phyloP scores from a whole-genome alignment of 2,113 vertebrate genomes.

The Columbina picui region DNA sequence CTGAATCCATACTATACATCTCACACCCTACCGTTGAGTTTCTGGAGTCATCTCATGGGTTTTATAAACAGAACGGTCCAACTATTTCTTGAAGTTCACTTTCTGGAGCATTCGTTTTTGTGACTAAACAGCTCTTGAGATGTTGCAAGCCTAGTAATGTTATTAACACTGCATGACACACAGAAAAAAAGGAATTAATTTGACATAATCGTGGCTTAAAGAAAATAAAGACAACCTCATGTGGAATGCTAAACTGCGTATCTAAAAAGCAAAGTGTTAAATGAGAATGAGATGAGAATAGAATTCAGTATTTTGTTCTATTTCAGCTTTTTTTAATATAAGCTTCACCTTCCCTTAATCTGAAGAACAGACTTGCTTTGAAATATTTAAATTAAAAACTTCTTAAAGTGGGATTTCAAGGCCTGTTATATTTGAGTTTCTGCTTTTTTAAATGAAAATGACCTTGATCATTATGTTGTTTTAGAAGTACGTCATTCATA shows the following conservation, averaged over 20 bases:
- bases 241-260: slow-evolving; percentile 26
- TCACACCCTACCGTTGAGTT: background rate
- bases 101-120: slow-evolving; percentile 25
- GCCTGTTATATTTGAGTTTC: slow-evolving; percentile 38
- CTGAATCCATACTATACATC: background rate
- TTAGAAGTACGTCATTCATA: slow-evolving; percentile 24
- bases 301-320: slow-evolving; percentile 41
- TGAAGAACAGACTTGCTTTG: slow-evolving; percentile 33
- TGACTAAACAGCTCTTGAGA: slow-evolving; percentile 19
- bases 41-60: background rate
- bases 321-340: background rate
- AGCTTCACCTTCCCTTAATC: slow-evolving; percentile 45
- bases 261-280: slow-evolving; percentile 58
- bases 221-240: slow-evolving; percentile 39
- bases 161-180: background rate
- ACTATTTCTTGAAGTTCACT: background rate
- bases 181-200: slow-evolving; percentile 34
- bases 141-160: slow-evolving; percentile 23
- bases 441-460: slow-evolving; percentile 25
- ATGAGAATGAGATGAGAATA: slow-evolving; percentile 22
- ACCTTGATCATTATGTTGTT: slow-evolving; percentile 45
- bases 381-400: slow-evolving; percentile 47
- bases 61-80: background rate
- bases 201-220: slow-evolving; percentile 44
- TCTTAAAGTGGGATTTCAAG: slow-evolving; percentile 48